Evolutionary conservation across 2,797 vertebrate species (phyloP).

Genomic region (Gymnocypris eckloni): DNA sequence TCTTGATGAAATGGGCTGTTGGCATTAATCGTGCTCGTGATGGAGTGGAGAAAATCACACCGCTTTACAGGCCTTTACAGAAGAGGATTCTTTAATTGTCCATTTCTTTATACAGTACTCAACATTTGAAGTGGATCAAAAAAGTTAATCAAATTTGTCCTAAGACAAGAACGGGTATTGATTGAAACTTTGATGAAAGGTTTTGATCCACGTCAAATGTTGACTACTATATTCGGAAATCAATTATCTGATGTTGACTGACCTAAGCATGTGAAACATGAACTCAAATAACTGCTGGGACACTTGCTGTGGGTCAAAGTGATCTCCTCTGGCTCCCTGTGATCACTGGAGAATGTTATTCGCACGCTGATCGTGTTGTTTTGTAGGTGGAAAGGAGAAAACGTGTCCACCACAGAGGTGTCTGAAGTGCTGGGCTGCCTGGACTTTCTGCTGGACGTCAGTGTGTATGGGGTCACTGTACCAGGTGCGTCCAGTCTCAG

Average conservation of each 20-base stretch:
- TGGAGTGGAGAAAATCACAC: no score
- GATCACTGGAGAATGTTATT: background rate
- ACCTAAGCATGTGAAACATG: background rate
- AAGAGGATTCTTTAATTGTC: background rate
- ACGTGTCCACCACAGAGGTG: slow-evolving; percentile 90
- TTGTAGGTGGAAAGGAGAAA: slow-evolving; percentile 92
- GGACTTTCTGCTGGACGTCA: slow-evolving; percentile 85
- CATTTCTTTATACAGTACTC: no score
- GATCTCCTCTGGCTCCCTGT: background rate
- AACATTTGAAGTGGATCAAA: no score
- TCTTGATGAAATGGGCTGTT: no score
- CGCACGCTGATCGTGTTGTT: background rate
- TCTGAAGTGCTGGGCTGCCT: slow-evolving; percentile 79
- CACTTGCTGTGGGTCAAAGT: no score
- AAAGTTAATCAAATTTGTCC: no score
- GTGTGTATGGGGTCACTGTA: slow-evolving; percentile 84
- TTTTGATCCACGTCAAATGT: no score
- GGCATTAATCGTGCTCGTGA: no score
- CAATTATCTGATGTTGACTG: background rate
- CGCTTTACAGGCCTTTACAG: no score
- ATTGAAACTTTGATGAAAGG: no score
- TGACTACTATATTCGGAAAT: background rate
- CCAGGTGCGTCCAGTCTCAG: slow-evolving; percentile 77
- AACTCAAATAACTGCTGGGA: background rate
- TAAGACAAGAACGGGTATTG: no score